Percentiles rank a stretch among this genome's conserved stretches.
Conservation (phyloP, 2,888 invertebrate genomes). For the Rhogogaster chlorosoma region DNA sequence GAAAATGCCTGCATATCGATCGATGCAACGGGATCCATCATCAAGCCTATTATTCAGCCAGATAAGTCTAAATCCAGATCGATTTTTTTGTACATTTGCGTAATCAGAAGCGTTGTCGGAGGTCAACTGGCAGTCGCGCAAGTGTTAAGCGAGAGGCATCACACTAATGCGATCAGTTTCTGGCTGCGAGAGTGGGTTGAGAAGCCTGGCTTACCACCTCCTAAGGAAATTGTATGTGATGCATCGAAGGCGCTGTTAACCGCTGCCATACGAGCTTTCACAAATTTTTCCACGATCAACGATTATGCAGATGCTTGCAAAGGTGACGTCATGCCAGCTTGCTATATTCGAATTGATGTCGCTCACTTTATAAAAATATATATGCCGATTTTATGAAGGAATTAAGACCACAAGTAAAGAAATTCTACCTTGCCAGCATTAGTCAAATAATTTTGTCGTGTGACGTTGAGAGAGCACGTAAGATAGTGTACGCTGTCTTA, state of each 20-base stretch:
- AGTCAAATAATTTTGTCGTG: slow-evolving; percentile 11
- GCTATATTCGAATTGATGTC: slow-evolving; percentile 54
- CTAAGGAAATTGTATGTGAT: slow-evolving; percentile 33
- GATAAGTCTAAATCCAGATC: slow-evolving; percentile 49
- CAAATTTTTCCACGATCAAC: slow-evolving; percentile 41
- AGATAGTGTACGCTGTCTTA: slow-evolving; percentile 5
- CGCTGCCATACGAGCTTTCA: slow-evolving; percentile 49
- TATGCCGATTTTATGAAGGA: slow-evolving; percentile 47
- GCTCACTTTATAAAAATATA: slow-evolving; percentile 53
- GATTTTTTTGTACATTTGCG: slow-evolving; percentile 54
- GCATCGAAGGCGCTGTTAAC: slow-evolving; percentile 1
- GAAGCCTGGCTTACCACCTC: slow-evolving; percentile 34
- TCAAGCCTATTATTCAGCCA: slow-evolving; percentile 44
- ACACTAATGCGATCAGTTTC: slow-evolving; percentile 50
- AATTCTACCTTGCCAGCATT: slow-evolving; percentile 19
- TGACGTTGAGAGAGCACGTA: neutral
- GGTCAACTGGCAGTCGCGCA: slow-evolving; percentile 53
- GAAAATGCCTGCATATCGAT: slow-evolving; percentile 44
- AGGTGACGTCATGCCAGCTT: slow-evolving; percentile 25
- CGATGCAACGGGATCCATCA: slow-evolving; percentile 55
- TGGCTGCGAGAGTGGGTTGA: slow-evolving; percentile 56
- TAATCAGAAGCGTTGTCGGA: slow-evolving; percentile 28
- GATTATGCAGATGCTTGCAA: slow-evolving; percentile 51
- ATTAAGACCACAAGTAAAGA: neutral
- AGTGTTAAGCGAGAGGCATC: slow-evolving; percentile 55